A percentile compares a stretch with the other conserved stretches of the same genome.
Evolutionary conservation across 2,888 invertebrate species (phyloP).

Genomic region (Rhorus exstirpatorius): DNA sequence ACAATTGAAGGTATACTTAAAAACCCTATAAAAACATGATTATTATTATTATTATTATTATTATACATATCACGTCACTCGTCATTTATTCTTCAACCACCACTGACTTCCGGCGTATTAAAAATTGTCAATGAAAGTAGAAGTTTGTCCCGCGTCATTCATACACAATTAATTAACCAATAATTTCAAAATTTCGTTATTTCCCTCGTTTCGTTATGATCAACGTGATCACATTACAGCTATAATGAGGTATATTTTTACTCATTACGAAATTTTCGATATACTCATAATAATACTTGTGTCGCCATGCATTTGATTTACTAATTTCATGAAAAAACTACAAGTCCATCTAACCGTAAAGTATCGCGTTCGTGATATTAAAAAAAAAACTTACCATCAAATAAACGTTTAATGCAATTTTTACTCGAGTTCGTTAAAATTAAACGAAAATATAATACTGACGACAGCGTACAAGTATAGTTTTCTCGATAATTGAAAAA

Average conservation of each 20-base stretch:
- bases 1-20: too few species aligned
- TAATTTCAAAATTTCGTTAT: conserved; percentile 14
- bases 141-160: conserved; percentile 7
- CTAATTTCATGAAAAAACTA: too few species aligned
- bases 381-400: too few species aligned
- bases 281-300: too few species aligned
- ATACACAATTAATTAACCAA: conserved; percentile 1
- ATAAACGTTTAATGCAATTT: too few species aligned
- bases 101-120: conserved; percentile 24
- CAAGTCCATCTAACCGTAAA: too few species aligned
- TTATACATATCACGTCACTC: background rate
- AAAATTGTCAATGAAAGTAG: conserved; percentile 31
- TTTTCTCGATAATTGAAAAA: too few species aligned
- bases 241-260: conserved; percentile 43
- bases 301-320: too few species aligned
- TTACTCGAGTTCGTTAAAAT: too few species aligned
- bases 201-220: conserved; percentile 6
- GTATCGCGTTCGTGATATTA: too few species aligned
- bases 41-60: background rate
- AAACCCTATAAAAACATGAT: too few species aligned
- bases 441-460: too few species aligned
- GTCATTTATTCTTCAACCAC: conserved; percentile 11
- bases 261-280: background rate
- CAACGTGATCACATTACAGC: background rate
- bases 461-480: background rate